A percentile compares a stretch with the other conserved stretches of the same genome.
phyloP scores from a whole-genome alignment of 1,140 invertebrate species.

The Pemphigus obesinymphae region DNA sequence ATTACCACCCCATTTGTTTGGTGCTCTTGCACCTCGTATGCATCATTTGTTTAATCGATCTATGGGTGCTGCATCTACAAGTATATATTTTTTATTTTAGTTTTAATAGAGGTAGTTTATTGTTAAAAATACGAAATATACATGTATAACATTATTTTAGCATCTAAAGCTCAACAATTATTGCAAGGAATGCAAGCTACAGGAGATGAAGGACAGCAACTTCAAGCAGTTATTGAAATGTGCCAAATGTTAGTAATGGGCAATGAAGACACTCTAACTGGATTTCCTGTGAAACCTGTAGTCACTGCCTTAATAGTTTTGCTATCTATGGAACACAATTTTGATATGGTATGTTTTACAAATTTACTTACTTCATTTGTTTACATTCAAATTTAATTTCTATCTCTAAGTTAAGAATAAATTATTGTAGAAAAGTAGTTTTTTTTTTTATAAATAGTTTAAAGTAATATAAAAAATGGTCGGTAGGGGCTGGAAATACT shows the following conservation, averaged over 20 bases:
- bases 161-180: slow-evolving; percentile 89
- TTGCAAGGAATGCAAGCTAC: slow-evolving; percentile 87
- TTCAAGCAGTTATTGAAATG: slow-evolving; percentile 97
- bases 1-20: slow-evolving; percentile 90
- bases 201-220: slow-evolving; percentile 92
- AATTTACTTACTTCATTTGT: background rate
- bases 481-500: no score
- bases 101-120: no score
- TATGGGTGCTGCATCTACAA: slow-evolving; percentile 63
- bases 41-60: slow-evolving; percentile 92
- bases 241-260: slow-evolving; percentile 98
- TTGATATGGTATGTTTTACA: slow-evolving; percentile 75
- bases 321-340: slow-evolving; percentile 92
- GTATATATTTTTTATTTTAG: background rate
- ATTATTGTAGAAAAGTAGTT: no score
- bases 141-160: slow-evolving; percentile 53
- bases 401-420: no score
- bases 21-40: slow-evolving; percentile 91
- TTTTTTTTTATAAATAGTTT: no score
- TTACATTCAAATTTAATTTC: no score
- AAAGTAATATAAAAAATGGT: no score
- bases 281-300: slow-evolving; percentile 96
- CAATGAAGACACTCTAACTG: slow-evolving; percentile 96
- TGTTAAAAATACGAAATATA: slow-evolving; percentile 13
- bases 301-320: slow-evolving; percentile 88